Evolutionary conservation across 2,888 invertebrate genomes (phyloP), one percentile per base, ranked within the genome.

Genomic region (Antitype chi): DNA sequence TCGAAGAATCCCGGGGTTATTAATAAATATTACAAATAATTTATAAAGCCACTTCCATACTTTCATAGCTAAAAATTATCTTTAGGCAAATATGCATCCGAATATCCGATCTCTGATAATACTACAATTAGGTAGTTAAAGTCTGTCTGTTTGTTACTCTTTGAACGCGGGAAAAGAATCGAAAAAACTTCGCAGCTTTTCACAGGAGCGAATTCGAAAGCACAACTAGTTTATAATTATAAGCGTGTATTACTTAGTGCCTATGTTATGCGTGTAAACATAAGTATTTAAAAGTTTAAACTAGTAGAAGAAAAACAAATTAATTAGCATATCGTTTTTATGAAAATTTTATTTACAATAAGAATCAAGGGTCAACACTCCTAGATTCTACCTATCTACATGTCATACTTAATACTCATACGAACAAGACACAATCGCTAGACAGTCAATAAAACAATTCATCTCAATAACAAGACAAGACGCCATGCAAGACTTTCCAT

Each of bases 401-500:
- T 38, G 38, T 49, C 57, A 15, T 20, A 52, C 1, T 73, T 5
- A 13, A 70, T 2, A 15, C 25, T 59, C 28, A n/a, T 11, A 23
- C 8, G 23, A 0, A 25, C 5, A 49, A 67, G 1, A 53, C n/a
- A 11, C 7, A 57, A 63, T 32, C 6, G 25, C 52, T 43, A 71
- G 17, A 66, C 57, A 78, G 8, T 11, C 64, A 78, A 78, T 68
- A 52, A n/a, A 15, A 63, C n/a, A 55, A 67, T 49, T 1, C 9
- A 55, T 55, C 8, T 59, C 49, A 25, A 57, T 15, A 57, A 11
- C 47, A 59, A 55, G 38, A 38, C 38, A 38, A 32, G 2, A 32
- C 32, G 4, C 64, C 15, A 70, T 63, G 59, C n/a, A 49, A 63
- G 62, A 70, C 49, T 74, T 69, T 68, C 63, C 76, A 70, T 63